Conservation (phyloP, 2,888 invertebrate genomes). For the Dryobota labecula region DNA sequence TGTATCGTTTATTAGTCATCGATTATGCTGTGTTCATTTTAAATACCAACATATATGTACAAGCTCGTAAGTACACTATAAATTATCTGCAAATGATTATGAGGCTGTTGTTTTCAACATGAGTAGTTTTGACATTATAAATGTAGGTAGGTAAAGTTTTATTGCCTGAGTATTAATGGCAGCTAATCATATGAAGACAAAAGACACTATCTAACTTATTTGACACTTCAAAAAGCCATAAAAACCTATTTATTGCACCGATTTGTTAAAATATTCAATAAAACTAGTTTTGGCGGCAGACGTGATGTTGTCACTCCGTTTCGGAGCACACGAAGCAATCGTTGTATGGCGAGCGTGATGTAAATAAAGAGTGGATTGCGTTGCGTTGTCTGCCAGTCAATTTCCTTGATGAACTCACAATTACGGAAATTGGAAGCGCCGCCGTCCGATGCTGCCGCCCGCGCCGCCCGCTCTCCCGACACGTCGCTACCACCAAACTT, state of each 20-base stretch:
- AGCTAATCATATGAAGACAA: slow-evolving; percentile 29
- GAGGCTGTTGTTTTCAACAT: slow-evolving; percentile 10
- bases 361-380: slow-evolving; percentile 81
- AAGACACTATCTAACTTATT: slow-evolving; percentile 49
- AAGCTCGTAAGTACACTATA: not conserved
- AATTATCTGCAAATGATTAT: not conserved
- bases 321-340: slow-evolving; percentile 72
- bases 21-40: too few species aligned
- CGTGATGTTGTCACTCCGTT: slow-evolving; percentile 70
- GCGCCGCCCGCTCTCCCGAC: slow-evolving; percentile 53
- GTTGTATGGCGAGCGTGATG: slow-evolving; percentile 73
- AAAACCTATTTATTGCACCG: slow-evolving; percentile 36
- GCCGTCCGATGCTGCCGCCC: slow-evolving; percentile 59
- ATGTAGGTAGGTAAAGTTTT: slow-evolving; percentile 19
- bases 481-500: slow-evolving; percentile 62
- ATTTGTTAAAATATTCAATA: slow-evolving; percentile 68
- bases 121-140: slow-evolving; percentile 23
- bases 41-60: not conserved
- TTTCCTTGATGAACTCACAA: slow-evolving; percentile 89
- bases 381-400: slow-evolving; percentile 85
- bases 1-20: too few species aligned
- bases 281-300: slow-evolving; percentile 67
- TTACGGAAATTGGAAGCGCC: slow-evolving; percentile 87
- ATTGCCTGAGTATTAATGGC: slow-evolving; percentile 22
- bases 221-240: slow-evolving; percentile 34